Evolutionary conservation across 1,140 invertebrate genomes (phyloP).

Genomic region (Sipha flava): DNA sequence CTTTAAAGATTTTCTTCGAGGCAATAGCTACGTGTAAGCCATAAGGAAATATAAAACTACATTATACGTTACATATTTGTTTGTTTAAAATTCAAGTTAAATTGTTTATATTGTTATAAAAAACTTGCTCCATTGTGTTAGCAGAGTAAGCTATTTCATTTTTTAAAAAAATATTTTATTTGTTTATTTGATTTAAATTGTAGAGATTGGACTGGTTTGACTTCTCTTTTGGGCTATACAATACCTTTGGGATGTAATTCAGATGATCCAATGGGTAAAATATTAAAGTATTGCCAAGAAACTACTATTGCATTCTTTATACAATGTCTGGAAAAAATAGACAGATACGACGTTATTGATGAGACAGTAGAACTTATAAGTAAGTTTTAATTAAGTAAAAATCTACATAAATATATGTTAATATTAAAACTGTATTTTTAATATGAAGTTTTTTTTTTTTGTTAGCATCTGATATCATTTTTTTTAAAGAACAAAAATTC

Average conservation of each 20-base stretch:
- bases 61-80: too few relatives aligned
- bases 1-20: too few relatives aligned
- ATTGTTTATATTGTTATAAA: too few relatives aligned
- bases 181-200: too few relatives aligned
- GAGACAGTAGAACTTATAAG: constrained; percentile 51
- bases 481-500: neutral
- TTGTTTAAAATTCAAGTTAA: too few relatives aligned
- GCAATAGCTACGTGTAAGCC: too few relatives aligned
- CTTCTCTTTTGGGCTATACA: constrained; percentile 47
- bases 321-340: constrained; percentile 50
- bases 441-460: neutral
- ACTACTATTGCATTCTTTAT: constrained; percentile 49
- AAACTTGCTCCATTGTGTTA: too few relatives aligned
- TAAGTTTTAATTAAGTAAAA: constrained; percentile 45
- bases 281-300: constrained; percentile 45
- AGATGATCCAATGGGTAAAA: constrained; percentile 47
- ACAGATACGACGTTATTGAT: constrained; percentile 58
- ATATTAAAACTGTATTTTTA: neutral
- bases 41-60: too few relatives aligned
- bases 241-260: constrained; percentile 48
- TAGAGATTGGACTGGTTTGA: constrained; percentile 62
- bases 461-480: neutral
- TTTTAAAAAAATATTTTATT: neutral
- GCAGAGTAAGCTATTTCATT: too few relatives aligned
- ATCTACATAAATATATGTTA: too few relatives aligned